Percentiles rank a stretch among this genome's conserved stretches.
Evolutionary conservation across 2,113 vertebrate species (phyloP).

Genomic region (Rhea pennata): DNA sequence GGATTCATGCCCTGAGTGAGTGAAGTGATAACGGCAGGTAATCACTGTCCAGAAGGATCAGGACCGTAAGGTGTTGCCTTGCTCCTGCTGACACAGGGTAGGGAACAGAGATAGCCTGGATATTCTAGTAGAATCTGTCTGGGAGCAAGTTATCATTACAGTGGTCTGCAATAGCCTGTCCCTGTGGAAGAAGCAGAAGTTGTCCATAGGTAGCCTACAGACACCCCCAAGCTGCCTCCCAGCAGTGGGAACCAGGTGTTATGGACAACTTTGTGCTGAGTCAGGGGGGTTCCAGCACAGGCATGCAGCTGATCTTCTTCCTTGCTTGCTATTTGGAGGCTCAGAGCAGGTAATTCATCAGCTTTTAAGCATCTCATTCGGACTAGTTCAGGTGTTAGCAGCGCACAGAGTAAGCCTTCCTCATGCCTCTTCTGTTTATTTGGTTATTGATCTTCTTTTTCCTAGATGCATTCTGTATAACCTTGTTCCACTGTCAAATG

Average conservation of each 20-base stretch:
- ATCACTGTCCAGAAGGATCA: background rate
- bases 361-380: background rate
- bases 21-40: background rate
- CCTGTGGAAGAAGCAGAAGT: background rate
- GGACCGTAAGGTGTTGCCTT: background rate
- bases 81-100: background rate
- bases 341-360: background rate
- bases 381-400: background rate
- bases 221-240: background rate
- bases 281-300: background rate
- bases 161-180: background rate
- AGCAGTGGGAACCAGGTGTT: background rate
- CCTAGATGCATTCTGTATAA: background rate
- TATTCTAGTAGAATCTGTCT: background rate
- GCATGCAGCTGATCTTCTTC: background rate
- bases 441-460: background rate
- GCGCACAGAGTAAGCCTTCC: background rate
- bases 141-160: background rate
- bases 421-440: background rate
- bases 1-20: conserved; percentile 14
- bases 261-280: background rate
- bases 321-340: background rate
- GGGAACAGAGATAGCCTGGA: background rate
- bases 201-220: background rate
- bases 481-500: background rate